Conservation (phyloP, 2,797 vertebrate species). For the Prunella strophiata region DNA sequence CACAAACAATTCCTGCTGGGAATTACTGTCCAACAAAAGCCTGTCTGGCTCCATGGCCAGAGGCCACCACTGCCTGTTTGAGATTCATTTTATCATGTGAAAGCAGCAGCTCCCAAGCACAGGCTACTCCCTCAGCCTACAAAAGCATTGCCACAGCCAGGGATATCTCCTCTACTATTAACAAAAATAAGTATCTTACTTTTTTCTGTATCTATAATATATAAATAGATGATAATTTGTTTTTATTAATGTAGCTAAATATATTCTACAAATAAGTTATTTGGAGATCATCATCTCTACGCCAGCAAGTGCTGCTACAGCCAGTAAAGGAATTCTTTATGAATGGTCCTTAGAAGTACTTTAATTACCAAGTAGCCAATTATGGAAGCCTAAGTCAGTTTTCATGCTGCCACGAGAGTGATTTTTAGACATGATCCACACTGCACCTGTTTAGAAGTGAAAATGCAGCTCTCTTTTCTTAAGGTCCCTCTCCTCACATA, state of each 20-base stretch:
- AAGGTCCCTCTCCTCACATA: background rate
- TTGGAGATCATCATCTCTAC: background rate
- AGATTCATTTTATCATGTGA: background rate
- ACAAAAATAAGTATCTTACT: conserved; percentile 35
- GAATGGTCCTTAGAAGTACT: background rate
- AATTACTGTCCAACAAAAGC: background rate
- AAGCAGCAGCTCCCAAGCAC: background rate
- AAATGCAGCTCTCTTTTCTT: background rate
- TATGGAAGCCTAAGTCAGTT: background rate
- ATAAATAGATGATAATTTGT: conserved; percentile 2
- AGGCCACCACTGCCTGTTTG: background rate
- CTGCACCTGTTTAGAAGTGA: background rate
- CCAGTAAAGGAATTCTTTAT: background rate
- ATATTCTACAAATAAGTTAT: conserved; percentile 33
- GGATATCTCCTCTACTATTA: background rate
- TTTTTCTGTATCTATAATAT: conserved; percentile 1
- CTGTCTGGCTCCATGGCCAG: background rate
- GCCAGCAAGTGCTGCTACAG: background rate
- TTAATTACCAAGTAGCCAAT: background rate
- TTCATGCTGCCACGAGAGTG: background rate
- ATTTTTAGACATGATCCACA: background rate
- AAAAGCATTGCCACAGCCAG: background rate
- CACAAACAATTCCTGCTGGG: background rate
- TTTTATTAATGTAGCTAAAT: conserved; percentile 45
- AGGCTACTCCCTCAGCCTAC: background rate